Base-by-base conservation (phyloP, 2,797 vertebrate species). In the Avahi laniger region DNA sequence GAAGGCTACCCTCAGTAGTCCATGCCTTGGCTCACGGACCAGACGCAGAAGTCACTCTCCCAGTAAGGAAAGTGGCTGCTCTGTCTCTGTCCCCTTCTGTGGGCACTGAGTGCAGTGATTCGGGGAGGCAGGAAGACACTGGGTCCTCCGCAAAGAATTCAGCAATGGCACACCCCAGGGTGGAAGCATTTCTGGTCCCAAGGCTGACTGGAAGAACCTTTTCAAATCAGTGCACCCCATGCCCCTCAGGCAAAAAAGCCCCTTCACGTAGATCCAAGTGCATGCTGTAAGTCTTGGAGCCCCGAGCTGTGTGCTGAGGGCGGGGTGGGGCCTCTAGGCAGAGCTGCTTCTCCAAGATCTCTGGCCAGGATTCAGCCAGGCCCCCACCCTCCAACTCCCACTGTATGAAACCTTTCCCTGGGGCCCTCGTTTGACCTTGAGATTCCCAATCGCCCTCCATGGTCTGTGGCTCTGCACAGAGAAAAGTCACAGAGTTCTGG, bases 81-180 rank as follows among this genome's bases (percentile, higher is more conserved):
- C 30, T 38, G 41, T 24, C 22, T 57, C 24, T 10, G 63, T n/a
- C 41, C 85, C 70, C 30, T 43, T 73, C 84, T 43, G 12, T 0
- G 1, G 1, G 73, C 11, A 9, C 72, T 0, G 43, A 69, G 61
- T 52, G 46, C 89, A 95, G 67, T 80, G 92, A 93, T 28, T 79
- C 5, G 2, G 63, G 70, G 52, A 89, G 75, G 85, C 54, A 28
- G 82, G 59, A 75, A 43, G 84, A 57, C 10, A 2, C 38, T 0
- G 0, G 0, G 85, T 35, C 84, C 79, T 87, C 65, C 0, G 3
- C 59, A n/a, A 35, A 50, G 65, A 83, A 5, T 0, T 26, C 79
- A 41, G 50, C 2, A 2, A 63, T 11, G 54, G 41, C 26, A 57
- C 18, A 12, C 22, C 54, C 43, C n/a, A 24, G 54, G 81, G 12